Evolutionary conservation across 2,888 invertebrate species (phyloP), one percentile per base, ranked within the genome.

Genomic region (Dioctria linearis): DNA sequence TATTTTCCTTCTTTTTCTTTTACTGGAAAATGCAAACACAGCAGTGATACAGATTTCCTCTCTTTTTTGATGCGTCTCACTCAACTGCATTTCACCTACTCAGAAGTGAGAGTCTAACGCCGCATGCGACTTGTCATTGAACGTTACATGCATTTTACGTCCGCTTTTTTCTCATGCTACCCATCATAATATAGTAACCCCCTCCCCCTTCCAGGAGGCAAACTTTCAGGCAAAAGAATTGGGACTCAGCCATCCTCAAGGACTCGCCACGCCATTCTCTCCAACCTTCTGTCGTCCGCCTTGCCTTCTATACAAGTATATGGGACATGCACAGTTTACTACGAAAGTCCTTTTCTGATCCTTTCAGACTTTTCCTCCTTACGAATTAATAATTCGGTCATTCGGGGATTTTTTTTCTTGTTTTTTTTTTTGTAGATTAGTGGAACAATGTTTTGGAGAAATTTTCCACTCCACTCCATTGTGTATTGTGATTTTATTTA

Each of bases 331-430:
- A 46, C 46, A 46, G 8, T 46, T 46, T 57, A 57, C 57, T 57
- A 13, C 11, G 57, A 2, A 57, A 4, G 25, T 57, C 57, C 25
- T 57, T 13, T 57, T 11, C 51, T 57, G n/a, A 11, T 11, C 5
- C 57, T 57, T 11, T 13, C 8, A 57, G n/a, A 11, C 11, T 13
- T 57, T 5, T 5, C 57, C 57, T 57, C 57, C 25, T 13, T 13
- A 57, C 57, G 57, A 57, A 57, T 57, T 57, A 57, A 57, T 57
- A 57, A 57, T 57, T 57, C 57, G 57, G 57, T 57, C 57, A 57
- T 57, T 57, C 25, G 57, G 57, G 57, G 25, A 25, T 25, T 25
- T 25, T 25, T 25, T 25, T 25, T 25, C 25, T 2, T n/a, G n/a
- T n/a, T 6, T 13, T 1, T n/a, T 13, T 13, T 13, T 13, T 11